A percentile compares a stretch with the other conserved stretches of the same genome.
Conservation (phyloP, 2,797 vertebrate species). For the Cyclura pinguis region DNA sequence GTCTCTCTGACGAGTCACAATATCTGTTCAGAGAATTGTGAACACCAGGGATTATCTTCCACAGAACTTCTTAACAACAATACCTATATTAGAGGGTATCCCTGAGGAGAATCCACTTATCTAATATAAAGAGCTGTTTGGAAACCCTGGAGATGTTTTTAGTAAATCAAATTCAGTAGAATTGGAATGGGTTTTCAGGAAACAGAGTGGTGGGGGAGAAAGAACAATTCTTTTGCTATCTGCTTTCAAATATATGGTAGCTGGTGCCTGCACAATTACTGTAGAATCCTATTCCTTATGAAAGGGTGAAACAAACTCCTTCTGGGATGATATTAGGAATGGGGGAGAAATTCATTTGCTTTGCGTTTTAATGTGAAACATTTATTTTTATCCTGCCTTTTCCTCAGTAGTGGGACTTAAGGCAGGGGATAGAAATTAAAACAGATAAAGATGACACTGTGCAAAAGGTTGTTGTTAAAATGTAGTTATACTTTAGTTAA, state of each 20-base stretch:
- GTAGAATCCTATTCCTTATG: neutral
- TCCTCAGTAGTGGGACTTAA: no score
- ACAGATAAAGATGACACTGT: no score
- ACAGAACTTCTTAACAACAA: slow-evolving; percentile 43
- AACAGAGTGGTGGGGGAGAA: neutral
- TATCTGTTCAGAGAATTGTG: slow-evolving; percentile 60
- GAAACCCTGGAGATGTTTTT: slow-evolving; percentile 21
- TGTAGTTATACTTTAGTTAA: no score
- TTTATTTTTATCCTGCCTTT: no score
- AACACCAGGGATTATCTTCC: slow-evolving; percentile 51
- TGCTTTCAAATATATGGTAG: neutral
- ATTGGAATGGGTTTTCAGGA: neutral
- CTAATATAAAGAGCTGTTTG: slow-evolving; percentile 46
- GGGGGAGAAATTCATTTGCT: neutral
- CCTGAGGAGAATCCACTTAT: slow-evolving; percentile 24
- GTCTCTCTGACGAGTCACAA: slow-evolving; percentile 58
- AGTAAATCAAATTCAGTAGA: neutral
- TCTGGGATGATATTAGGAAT: neutral
- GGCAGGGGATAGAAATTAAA: no score
- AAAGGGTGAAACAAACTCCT: neutral
- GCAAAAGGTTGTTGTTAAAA: no score
- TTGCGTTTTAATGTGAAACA: neutral
- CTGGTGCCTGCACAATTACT: neutral
- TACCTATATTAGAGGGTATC: slow-evolving; percentile 30
- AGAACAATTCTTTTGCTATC: neutral